phyloP scores from a whole-genome alignment of 2,113 vertebrate genomes.

The Aleadryas rufinucha region DNA sequence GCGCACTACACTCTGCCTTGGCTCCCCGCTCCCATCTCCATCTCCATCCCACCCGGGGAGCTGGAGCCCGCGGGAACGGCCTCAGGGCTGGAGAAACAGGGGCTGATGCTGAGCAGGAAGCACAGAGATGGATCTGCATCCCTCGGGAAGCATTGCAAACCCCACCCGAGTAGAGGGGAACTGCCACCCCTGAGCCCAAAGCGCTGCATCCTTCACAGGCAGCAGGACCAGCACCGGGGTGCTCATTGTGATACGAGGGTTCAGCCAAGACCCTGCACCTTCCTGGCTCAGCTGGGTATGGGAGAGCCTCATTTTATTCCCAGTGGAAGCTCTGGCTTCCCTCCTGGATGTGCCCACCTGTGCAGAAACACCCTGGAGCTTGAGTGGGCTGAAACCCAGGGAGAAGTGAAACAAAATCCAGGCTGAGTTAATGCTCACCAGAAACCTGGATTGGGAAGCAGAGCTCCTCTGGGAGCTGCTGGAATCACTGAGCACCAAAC shows the following conservation, averaged over 20 bases:
- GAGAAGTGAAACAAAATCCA: not conserved
- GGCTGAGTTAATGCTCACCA: not conserved
- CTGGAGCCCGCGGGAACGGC: fast-evolving
- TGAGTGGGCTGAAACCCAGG: fast-evolving
- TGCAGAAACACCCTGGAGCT: not conserved
- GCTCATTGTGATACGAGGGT: fast-evolving
- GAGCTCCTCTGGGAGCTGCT: not conserved
- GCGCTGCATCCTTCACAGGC: fast-evolving
- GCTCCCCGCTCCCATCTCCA: not conserved
- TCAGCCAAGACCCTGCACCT: not conserved
- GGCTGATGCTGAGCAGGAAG: not conserved
- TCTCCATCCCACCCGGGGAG: fast-evolving
- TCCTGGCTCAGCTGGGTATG: fast-evolving
- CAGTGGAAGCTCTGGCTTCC: not conserved
- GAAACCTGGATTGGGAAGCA: not conserved
- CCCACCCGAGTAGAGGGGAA: not conserved
- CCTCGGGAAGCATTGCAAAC: not conserved
- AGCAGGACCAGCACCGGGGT: not conserved
- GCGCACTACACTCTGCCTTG: fast-evolving
- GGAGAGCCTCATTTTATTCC: not conserved
- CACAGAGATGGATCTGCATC: not conserved
- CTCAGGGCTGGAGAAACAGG: not conserved
- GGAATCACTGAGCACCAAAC: not conserved
- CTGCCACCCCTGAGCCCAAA: not conserved
- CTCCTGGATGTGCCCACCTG: not conserved